phyloP scores from a whole-genome alignment of 2,113 vertebrate species.

The Harpagus bidentatus region DNA sequence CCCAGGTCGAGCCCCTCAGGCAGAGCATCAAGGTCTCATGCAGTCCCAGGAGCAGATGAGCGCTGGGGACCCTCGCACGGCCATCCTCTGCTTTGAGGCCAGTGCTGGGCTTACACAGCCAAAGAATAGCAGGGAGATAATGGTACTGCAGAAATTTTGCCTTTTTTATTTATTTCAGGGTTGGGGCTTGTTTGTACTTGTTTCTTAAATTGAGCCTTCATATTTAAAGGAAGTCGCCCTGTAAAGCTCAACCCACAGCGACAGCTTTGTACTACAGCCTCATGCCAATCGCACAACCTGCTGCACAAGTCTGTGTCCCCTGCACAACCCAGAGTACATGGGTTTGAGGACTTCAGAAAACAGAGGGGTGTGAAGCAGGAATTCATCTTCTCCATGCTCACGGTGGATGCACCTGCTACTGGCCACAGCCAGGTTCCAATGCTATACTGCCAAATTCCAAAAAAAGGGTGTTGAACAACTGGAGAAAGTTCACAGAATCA shows the following conservation, averaged over 20 bases:
- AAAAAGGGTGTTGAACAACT: background rate
- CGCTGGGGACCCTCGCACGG: accelerated
- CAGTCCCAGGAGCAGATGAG: background rate
- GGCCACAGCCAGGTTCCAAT: background rate
- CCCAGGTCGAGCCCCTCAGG: background rate
- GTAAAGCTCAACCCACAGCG: background rate
- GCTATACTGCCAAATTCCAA: background rate
- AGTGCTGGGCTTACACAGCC: background rate
- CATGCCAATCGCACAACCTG: background rate
- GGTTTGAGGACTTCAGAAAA: background rate
- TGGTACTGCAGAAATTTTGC: background rate
- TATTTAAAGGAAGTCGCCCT: background rate
- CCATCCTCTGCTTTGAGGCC: accelerated
- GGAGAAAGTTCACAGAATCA: background rate
- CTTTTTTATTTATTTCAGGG: background rate
- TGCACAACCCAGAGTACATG: accelerated
- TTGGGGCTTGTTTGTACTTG: background rate
- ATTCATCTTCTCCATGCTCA: background rate
- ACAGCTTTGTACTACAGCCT: background rate
- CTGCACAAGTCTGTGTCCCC: background rate
- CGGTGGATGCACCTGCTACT: background rate
- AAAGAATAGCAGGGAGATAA: background rate
- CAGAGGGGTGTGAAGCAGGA: background rate
- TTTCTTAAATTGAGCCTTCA: background rate
- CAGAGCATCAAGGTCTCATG: background rate